Percentiles rank a stretch among this genome's conserved stretches.
Conservation (phyloP, 1,140 invertebrate species). For the Lucilia sericata region DNA sequence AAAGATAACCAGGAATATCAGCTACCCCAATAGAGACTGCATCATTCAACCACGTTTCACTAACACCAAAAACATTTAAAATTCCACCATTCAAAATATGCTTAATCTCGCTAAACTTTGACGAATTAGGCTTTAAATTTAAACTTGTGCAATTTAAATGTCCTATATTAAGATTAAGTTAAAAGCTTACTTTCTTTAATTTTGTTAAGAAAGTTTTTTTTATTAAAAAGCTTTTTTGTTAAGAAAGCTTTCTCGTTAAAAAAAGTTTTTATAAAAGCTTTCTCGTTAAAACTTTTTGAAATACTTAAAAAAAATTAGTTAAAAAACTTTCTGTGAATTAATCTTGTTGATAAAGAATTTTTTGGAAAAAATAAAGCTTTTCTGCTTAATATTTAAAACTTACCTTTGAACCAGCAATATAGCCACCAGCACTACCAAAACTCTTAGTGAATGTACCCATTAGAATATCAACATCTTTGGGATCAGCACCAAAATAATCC, state of each 20-base stretch:
- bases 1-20: constrained; percentile 9
- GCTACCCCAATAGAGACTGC: background rate
- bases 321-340: no score
- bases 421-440: constrained; percentile 96
- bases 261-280: no score
- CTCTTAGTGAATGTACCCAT: constrained; percentile 87
- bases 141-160: background rate
- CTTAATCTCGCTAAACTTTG: background rate
- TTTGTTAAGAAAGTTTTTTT: background rate
- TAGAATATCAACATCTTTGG: constrained; percentile 92
- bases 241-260: no score
- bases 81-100: background rate
- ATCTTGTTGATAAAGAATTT: no score
- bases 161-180: background rate
- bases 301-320: no score
- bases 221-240: background rate
- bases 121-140: background rate
- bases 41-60: background rate
- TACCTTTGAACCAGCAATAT: constrained; percentile 89
- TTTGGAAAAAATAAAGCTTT: no score
- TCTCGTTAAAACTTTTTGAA: no score
- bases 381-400: background rate
- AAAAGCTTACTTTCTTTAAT: no score
- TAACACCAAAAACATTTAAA: background rate
- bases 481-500: constrained; percentile 77